phyloP scores from a whole-genome alignment of 1,140 invertebrate species.

The Penaeus japonicus region DNA sequence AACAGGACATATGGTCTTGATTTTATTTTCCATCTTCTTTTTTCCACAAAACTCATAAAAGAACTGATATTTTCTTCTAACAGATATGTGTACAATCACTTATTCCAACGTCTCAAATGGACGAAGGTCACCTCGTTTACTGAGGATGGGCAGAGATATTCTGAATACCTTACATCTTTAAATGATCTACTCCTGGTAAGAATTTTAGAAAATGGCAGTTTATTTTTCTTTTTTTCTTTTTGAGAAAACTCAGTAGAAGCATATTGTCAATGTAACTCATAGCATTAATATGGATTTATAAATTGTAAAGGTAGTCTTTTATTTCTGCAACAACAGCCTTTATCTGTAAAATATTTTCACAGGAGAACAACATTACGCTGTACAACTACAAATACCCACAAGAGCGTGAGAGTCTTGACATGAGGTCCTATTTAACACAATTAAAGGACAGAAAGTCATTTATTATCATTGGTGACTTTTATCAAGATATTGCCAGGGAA shows the following conservation, averaged over 20 bases:
- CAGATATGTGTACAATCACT: slow-evolving; percentile 73
- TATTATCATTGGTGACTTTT: slow-evolving; percentile 84
- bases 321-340: no score
- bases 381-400: slow-evolving; percentile 45
- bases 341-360: background rate
- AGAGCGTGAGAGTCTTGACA: slow-evolving; percentile 36
- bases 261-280: background rate
- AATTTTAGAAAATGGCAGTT: background rate
- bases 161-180: slow-evolving; percentile 79
- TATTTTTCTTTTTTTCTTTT: background rate
- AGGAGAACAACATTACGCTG: slow-evolving; percentile 45
- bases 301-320: no score
- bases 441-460: slow-evolving; percentile 72
- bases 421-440: slow-evolving; percentile 68
- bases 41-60: background rate
- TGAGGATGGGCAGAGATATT: slow-evolving; percentile 82
- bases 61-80: slow-evolving; percentile 11
- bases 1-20: background rate
- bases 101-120: slow-evolving; percentile 75
- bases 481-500: slow-evolving; percentile 72
- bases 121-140: slow-evolving; percentile 76
- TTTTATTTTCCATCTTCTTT: background rate
- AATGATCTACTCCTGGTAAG: slow-evolving; percentile 71
- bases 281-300: no score
- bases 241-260: background rate